Base-by-base conservation (phyloP, 2,888 invertebrate species). In the Phortica okadai region DNA sequence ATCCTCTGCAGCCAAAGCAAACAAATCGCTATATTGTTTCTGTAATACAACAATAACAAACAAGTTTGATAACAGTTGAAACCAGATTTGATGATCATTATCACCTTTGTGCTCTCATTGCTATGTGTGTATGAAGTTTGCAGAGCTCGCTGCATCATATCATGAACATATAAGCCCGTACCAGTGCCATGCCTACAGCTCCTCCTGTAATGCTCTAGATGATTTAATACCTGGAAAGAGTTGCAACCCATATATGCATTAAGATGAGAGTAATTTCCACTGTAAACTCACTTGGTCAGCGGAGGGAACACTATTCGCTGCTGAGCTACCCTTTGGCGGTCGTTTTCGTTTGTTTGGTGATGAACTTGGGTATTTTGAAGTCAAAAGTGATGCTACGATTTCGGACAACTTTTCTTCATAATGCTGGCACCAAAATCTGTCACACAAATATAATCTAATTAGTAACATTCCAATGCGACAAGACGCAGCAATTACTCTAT, bases 341-440 rank as follows among this genome's bases (percentile, higher is more conserved):
- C 97, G 94, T 95, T 98, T 98, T 92, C 97, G 93, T 91, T 98
- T 98, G 89, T 96, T 97, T 7, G 98, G 98, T 81, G 96, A 96
- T 50, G 96, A 96, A 77, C 95, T 95, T 74, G 97, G 97, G 91
- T 96, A 97, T 88, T 96, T 93, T 79, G 95, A 95, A 89, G 95
- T 96, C 88, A 97, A 92, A 78, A 97, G 92, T 84, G 94, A 94
- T 72, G 96, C 95, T 78, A 97, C 94, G 81, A 97, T 93, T 92
- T 97, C 97, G 6, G 95, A 96, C 77, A 97, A 94, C 91, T 96
- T 96, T 86, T 98, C 97, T 88, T 98, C 97, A 88, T 95, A 95
- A 87, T 97, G 96, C 87, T 97, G 96, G 91, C 97, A 98, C 99
- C 98, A 99, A 92, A 96, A 97, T 88, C 92, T 92, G 16, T 33